Evolutionary conservation across 2,113 vertebrate genomes (phyloP), one percentile per base, ranked within the genome.

Genomic region (Trichomycterus rosablanca): DNA sequence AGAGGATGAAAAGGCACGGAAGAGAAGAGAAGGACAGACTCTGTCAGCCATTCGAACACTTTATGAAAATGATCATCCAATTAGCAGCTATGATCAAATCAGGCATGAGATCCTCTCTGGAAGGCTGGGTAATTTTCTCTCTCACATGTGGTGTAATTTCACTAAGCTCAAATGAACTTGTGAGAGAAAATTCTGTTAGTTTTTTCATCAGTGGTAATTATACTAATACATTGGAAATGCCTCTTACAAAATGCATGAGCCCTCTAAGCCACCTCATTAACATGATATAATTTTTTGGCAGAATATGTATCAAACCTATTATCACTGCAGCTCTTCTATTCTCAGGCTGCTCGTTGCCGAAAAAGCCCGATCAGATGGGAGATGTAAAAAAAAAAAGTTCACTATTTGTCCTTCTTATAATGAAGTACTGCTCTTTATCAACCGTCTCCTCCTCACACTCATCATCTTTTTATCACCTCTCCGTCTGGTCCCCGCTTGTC

Each of bases 141-240:
- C 44, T 59, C 24, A 15, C 88, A 86, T 87, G 84, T 89, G 88
- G 88, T 87, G 84, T 87, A 91, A 90, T 90, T 89, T 88, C 84
- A 83, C 84, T 84, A 78, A 88, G 86, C 85, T 89, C 86, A 88
- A 88, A 92, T 90, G 88, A 93, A 91, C 88, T 93, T 85, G 77
- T 82, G 87, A 92, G 89, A 92, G 88, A 84, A 92, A 90, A 95
- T 94, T 90, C 90, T 89, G 88, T 89, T 91, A 87, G 84, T 92
- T 93, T 94, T 90, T 89, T 92, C 90, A 91, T 93, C 90, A 89
- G 87, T 86, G 89, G 82, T 92, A 94, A 95, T 94, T 95, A 91
- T 87, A 92, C 89, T 90, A 90, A 92, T 89, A 91, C 86, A 88
- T 88, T 85, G 87, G 87, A 92, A 94, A 91, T 88, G 86, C 90